phyloP scores from a whole-genome alignment of 2,113 vertebrate genomes.

The Daubentonia madagascariensis region DNA sequence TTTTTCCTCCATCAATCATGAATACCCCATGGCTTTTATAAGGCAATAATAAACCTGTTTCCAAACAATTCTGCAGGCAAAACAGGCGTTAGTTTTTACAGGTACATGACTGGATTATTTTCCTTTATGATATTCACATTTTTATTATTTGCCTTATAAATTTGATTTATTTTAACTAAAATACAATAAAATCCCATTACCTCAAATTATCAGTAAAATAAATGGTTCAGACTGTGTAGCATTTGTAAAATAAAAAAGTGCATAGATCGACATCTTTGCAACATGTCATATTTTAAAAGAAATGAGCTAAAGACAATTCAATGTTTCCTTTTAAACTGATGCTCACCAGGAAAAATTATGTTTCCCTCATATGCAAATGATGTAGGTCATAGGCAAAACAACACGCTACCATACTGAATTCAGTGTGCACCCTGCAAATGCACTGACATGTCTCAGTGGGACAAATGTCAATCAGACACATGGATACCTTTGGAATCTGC shows the following conservation, averaged over 20 bases:
- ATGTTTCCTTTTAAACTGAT: slow-evolving; percentile 19
- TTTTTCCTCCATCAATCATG: slow-evolving; percentile 71
- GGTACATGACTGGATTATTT: slow-evolving; percentile 70
- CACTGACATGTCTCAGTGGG: background rate
- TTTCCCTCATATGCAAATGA: background rate
- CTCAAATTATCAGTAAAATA: slow-evolving; percentile 2
- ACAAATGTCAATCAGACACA: background rate
- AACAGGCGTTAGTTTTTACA: slow-evolving; percentile 62
- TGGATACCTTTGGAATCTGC: background rate
- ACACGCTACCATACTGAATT: background rate
- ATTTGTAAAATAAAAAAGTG: slow-evolving; percentile 19
- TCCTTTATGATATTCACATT: slow-evolving; percentile 58
- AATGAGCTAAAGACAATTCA: slow-evolving; percentile 36
- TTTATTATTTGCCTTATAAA: slow-evolving; percentile 52
- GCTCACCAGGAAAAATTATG: slow-evolving; percentile 18
- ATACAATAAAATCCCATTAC: slow-evolving; percentile 52
- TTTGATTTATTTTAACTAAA: slow-evolving; percentile 52
- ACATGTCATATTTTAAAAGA: slow-evolving; percentile 20
- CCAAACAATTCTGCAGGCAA: slow-evolving; percentile 65
- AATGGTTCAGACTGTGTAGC: background rate
- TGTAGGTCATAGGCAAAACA: background rate
- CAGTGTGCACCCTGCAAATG: background rate
- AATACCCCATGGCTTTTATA: slow-evolving; percentile 68
- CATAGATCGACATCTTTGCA: slow-evolving; percentile 10
- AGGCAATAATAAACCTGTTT: slow-evolving; percentile 63